Percentiles rank a stretch among this genome's conserved stretches.
Conservation (phyloP, 92 coral and sea anemone genomes). For the Bergia sp. region DNA sequence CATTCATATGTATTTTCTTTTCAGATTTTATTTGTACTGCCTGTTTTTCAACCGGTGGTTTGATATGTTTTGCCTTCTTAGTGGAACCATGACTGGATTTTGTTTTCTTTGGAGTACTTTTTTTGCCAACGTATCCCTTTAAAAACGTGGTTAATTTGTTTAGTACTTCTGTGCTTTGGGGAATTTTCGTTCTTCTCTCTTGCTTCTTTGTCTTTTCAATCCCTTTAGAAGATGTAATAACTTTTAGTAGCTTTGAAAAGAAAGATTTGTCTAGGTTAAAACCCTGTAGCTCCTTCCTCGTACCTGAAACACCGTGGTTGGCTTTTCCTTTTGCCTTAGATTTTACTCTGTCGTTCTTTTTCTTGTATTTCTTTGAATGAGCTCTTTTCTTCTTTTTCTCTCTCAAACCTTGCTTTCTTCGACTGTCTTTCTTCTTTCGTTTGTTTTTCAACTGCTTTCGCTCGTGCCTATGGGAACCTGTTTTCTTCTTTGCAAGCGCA, state of each 20-base stretch:
- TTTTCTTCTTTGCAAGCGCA: conserved; percentile 9
- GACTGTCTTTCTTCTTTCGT: background rate
- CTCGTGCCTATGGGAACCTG: conserved; percentile 13
- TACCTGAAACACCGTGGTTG: background rate
- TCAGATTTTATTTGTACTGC: background rate
- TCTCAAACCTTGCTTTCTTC: conserved; percentile 8
- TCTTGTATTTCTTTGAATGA: conserved; percentile 37
- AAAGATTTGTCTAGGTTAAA: conserved; percentile 46
- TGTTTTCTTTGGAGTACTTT: background rate
- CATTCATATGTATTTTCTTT: conserved; percentile 21
- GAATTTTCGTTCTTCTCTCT: conserved; percentile 19
- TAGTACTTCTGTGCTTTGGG: conserved; percentile 11
- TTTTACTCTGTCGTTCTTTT: conserved; percentile 22
- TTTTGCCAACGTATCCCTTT: background rate
- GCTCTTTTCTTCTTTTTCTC: background rate
- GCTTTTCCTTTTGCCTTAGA: conserved; percentile 30
- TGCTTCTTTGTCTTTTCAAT: conserved; percentile 39
- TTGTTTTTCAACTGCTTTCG: conserved; percentile 33
- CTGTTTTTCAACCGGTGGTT: conserved; percentile 9
- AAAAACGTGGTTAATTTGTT: background rate
- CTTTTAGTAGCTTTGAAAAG: conserved; percentile 69
- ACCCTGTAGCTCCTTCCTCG: background rate
- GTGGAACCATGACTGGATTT: conserved; percentile 9
- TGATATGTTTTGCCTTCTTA: conserved; percentile 5
- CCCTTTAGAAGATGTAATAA: conserved; percentile 59